These are phyloP conservation scores for Ammospiza nelsoni DNA, from an alignment of 2,113 vertebrate species.

Conservation along the genomic window DNA sequence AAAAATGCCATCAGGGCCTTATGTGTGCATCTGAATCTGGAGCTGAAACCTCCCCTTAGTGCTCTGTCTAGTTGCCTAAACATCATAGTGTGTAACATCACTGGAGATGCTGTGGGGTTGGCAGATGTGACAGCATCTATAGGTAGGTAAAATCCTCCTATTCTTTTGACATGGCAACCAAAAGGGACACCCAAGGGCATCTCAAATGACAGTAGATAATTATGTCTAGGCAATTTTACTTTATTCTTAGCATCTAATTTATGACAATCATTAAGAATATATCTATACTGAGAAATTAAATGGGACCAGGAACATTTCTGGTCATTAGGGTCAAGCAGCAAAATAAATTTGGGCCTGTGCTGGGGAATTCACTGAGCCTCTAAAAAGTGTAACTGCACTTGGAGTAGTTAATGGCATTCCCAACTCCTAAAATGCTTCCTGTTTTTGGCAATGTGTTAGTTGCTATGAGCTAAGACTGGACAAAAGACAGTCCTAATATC, in stretches of 20 bases:
- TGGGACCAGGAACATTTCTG: neutral
- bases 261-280: slow-evolving; percentile 36
- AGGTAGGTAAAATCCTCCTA: neutral
- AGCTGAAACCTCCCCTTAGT: neutral
- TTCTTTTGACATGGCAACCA: neutral
- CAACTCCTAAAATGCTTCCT: neutral
- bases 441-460: neutral
- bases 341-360: neutral
- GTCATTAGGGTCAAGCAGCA: neutral
- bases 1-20: neutral
- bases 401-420: neutral
- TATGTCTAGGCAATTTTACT: slow-evolving; percentile 2
- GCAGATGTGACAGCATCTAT: neutral
- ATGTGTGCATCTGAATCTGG: neutral
- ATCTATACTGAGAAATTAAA: slow-evolving; percentile 23
- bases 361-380: neutral
- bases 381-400: neutral
- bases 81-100: neutral
- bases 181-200: neutral
- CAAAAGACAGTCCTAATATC: neutral
- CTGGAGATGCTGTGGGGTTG: neutral
- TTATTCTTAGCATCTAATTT: slow-evolving; percentile 46
- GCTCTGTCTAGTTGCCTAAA: neutral
- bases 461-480: neutral
- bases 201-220: neutral